Conservation (phyloP, 2,113 vertebrate genomes). For the Petroica traversi region DNA sequence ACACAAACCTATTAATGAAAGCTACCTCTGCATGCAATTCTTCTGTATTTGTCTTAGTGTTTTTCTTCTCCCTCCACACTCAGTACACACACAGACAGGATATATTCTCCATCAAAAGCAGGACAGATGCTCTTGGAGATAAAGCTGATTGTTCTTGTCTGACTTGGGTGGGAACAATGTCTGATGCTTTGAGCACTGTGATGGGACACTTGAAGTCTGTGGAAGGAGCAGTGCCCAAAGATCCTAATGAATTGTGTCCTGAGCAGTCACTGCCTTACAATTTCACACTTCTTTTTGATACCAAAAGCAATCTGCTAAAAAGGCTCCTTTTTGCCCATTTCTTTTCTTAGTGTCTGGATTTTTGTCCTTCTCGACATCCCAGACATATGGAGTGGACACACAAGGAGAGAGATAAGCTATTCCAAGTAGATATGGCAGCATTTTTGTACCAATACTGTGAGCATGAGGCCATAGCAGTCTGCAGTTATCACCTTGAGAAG, state of each 20-base stretch:
- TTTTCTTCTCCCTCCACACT: neutral
- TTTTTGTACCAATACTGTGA: neutral
- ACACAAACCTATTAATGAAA: neutral
- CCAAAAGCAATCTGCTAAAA: neutral
- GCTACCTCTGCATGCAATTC: neutral
- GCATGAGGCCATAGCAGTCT: neutral
- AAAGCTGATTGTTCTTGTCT: neutral
- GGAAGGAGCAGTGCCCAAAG: neutral
- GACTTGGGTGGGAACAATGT: neutral
- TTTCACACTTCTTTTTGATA: neutral
- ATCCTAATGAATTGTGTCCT: neutral
- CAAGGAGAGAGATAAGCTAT: neutral
- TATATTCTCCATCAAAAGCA: neutral
- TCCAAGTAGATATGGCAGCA: neutral
- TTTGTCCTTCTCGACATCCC: neutral
- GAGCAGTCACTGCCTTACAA: neutral
- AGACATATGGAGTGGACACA: neutral
- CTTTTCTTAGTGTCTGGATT: neutral
- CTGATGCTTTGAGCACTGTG: neutral
- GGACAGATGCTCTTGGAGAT: neutral
- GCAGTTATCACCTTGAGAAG: neutral
- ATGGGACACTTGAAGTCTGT: neutral
- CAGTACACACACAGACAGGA: neutral
- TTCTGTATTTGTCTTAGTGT: neutral
- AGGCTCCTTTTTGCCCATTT: neutral